Conservation (phyloP, 2,113 vertebrate genomes). For the Podarcis raffonei region DNA sequence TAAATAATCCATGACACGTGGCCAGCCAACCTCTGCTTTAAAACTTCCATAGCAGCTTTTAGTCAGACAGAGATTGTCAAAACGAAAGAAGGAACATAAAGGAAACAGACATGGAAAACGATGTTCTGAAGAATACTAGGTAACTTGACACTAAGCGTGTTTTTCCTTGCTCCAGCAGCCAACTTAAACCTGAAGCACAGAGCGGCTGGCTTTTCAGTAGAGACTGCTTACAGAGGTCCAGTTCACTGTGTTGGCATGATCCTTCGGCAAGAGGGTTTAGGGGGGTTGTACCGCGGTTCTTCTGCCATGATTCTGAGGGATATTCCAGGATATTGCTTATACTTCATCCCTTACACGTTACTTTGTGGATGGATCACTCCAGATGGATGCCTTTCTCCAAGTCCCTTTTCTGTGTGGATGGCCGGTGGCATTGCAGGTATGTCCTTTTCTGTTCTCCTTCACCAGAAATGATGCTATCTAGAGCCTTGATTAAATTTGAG, state of each 20-base stretch:
- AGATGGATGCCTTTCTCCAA: slow-evolving; percentile 70
- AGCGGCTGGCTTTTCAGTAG: slow-evolving; percentile 63
- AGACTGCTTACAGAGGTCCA: slow-evolving; percentile 83
- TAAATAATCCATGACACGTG: too few relatives aligned
- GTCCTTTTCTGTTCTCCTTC: not conserved
- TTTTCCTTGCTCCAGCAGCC: slow-evolving; percentile 67
- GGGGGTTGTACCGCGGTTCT: slow-evolving; percentile 87
- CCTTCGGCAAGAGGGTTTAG: slow-evolving; percentile 85
- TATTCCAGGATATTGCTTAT: slow-evolving; percentile 90
- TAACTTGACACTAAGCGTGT: not conserved
- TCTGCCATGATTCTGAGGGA: slow-evolving; percentile 93
- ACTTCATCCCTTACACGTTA: slow-evolving; percentile 91
- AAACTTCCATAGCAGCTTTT: not conserved
- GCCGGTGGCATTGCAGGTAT: slow-evolving; percentile 94
- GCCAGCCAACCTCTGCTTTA: not conserved
- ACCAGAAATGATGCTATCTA: not conserved
- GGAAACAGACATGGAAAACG: not conserved
- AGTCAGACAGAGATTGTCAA: not conserved
- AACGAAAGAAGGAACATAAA: not conserved
- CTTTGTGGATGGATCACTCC: slow-evolving; percentile 85
- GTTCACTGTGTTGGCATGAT: slow-evolving; percentile 89
- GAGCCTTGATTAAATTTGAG: too few relatives aligned
- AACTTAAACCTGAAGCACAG: slow-evolving; percentile 73
- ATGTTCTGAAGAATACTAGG: not conserved
- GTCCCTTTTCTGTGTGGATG: slow-evolving; percentile 83